Conservation (phyloP, 2,888 invertebrate species). For the Aporophyla nigra region DNA sequence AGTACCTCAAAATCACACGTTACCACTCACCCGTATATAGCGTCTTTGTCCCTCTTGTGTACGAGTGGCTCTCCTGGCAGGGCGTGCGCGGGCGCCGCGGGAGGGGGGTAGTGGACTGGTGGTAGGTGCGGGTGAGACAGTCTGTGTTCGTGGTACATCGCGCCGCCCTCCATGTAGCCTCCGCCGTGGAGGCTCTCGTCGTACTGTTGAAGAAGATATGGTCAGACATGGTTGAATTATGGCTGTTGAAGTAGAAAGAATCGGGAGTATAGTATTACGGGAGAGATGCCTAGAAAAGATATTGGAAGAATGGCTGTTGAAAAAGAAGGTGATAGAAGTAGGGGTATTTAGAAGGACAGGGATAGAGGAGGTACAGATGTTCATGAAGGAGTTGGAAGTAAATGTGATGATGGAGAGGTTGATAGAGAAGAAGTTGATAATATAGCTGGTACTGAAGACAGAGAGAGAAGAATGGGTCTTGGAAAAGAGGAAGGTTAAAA, state of each 20-base stretch:
- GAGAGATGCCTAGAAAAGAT: neutral
- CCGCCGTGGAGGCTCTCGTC: conserved; percentile 97
- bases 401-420: neutral
- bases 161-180: conserved; percentile 96
- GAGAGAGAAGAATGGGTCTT: too few species aligned
- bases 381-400: neutral
- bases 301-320: neutral
- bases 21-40: conserved; percentile 98
- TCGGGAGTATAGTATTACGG: neutral
- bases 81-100: conserved; percentile 97
- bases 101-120: conserved; percentile 95
- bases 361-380: too few species aligned
- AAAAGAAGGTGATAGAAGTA: neutral
- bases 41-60: conserved; percentile 99
- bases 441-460: too few species aligned
- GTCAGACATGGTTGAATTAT: conserved; percentile 17
- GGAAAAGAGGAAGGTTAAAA: too few species aligned
- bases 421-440: neutral
- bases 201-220: conserved; percentile 92
- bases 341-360: neutral
- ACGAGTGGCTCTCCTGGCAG: conserved; percentile 97
- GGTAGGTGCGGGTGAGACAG: conserved; percentile 94
- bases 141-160: conserved; percentile 95
- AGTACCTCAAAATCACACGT: conserved; percentile 73
- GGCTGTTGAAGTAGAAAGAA: neutral